Base-by-base conservation (phyloP, 37 sponge, comb jelly and placozoan genomes). In the Mnemiopsis leidyi region DNA sequence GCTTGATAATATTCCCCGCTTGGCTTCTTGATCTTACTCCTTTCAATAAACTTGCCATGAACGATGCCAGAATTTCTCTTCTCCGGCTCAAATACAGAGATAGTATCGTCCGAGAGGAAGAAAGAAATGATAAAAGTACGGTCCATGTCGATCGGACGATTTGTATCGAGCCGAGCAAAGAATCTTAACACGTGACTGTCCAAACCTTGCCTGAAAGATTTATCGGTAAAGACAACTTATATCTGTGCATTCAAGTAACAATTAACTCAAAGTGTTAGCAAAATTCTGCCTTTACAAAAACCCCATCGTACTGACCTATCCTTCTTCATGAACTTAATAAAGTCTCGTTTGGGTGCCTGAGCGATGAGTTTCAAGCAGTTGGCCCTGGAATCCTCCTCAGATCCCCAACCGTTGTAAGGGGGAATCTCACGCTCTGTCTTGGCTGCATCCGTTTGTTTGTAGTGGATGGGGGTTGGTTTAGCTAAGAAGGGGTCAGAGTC, bases 31-130 rank as follows among this genome's bases (percentile, higher is more conserved):
- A 96, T 93, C 36, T 93, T 94, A 67, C 96, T 90, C 76, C 97
- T 79, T 39, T 96, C 96, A n/a, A 98, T 90, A 71, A 97, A 98
- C 69, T 94, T 95, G 23, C 99, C 99, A 30, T 96, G 98, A 93
- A 97, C 96, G 34, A 96, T 95, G 96, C 99, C 99, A 37, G 99
- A 98, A 83, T 98, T 98, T 76, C 96, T 95, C 93, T 95, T 95
- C 13, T 95, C 95, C 67, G 97, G 99, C 93, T 98, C 99, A 94
- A 94, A 95, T 24, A 98, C 94, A 24, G 95, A 32, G 68, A 98
- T 94, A 76, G 99, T 98, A 79, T 96, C 96, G 83, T 98, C 99
- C 18, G 97, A 96, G 33, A 98, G 95, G 82, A 96, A 95, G 94
- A 94, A 97, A 85, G 95, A 96, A 16, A 98, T 88, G 36, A 97